phyloP scores from a whole-genome alignment of 2,113 vertebrate genomes.

The Boleophthalmus pectinirostris region DNA sequence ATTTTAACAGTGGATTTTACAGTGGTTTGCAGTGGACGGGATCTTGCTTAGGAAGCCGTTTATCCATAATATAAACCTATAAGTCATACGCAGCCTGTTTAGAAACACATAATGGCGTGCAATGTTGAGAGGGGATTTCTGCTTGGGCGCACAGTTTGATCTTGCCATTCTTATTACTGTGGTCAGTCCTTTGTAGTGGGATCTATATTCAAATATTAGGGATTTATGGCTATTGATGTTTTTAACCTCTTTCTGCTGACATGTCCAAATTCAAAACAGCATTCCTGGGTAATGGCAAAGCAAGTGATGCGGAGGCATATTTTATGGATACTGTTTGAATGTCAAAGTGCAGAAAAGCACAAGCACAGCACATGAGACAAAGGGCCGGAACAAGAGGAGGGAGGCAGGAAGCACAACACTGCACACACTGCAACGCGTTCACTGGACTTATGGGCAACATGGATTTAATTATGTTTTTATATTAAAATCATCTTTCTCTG shows the following conservation, averaged over 20 bases:
- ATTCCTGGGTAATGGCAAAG: slow-evolving; percentile 53
- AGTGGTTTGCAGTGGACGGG: slow-evolving; percentile 47
- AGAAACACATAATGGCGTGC: slow-evolving; percentile 47
- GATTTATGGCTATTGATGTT: slow-evolving; percentile 71
- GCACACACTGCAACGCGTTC: not conserved
- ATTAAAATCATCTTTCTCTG: not conserved
- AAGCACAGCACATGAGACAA: slow-evolving; percentile 47
- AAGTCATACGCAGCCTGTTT: slow-evolving; percentile 41
- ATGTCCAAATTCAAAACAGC: slow-evolving; percentile 59
- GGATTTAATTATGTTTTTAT: not conserved
- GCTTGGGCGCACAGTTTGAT: slow-evolving; percentile 44
- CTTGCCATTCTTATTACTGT: slow-evolving; percentile 40
- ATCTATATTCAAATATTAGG: slow-evolving; percentile 72
- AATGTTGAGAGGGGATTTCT: slow-evolving; percentile 46
- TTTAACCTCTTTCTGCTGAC: slow-evolving; percentile 72
- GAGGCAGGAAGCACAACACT: slow-evolving; percentile 5
- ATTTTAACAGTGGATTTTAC: slow-evolving; percentile 28
- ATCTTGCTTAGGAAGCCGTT: slow-evolving; percentile 48
- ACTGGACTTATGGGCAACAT: not conserved
- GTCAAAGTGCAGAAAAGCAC: slow-evolving; percentile 65
- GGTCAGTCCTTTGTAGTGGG: slow-evolving; percentile 58
- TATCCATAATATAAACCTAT: slow-evolving; percentile 39
- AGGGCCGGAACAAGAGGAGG: slow-evolving; percentile 20
- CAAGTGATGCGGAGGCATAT: slow-evolving; percentile 59
- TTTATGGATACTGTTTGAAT: slow-evolving; percentile 66